Evolutionary conservation across 2,888 invertebrate genomes (phyloP), one percentile per base, ranked within the genome.

Genomic region (Strigamia crassipes): DNA sequence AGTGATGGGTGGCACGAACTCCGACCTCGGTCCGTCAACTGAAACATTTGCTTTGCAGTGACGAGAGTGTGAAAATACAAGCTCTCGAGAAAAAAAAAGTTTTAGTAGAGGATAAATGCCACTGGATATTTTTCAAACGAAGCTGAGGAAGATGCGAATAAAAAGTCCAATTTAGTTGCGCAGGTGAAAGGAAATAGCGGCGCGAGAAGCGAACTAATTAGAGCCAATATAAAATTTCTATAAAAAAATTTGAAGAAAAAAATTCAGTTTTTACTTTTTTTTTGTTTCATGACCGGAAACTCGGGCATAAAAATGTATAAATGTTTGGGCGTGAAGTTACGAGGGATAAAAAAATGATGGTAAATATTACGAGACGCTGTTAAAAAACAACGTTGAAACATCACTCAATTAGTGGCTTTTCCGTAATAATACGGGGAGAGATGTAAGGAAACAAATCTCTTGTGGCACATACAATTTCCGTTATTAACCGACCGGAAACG

Each of bases 131-230:
- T 51, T 61, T 61, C 18, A 61, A 61, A 21, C 18, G 61, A 23
- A 61, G 18, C 15, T 61, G 61, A 61, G 61, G 61, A 61, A 61
- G 61, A 61, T 61, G 61, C 21, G 61, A 61, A 18, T 61, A 61
- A 61, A 61, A 61, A 61, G 61, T n/a, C 61, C 61, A 61, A 61
- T 61, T 61, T 61, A 61, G 23, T 23, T 61, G 61, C 10, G 61
- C 61, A 61, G 61, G 61, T 61, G 61, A 61, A 61, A 61, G 61
- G 61, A 61, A 61, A 61, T 23, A 21, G 61, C 61, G 61, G 61
- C 61, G 61, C 61, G 61, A 61, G 61, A 61, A 61, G 61, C 61
- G 61, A 61, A 61, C 61, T 61, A 61, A 61, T 61, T 61, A 61
- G 42, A 61, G 21, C 23, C 61, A 23, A 18, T 61, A 61, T 9